A percentile compares a stretch with the other conserved stretches of the same genome.
Evolutionary conservation across 2,797 vertebrate species (phyloP).

Genomic region (Lepidocolaptes lacrymiger): DNA sequence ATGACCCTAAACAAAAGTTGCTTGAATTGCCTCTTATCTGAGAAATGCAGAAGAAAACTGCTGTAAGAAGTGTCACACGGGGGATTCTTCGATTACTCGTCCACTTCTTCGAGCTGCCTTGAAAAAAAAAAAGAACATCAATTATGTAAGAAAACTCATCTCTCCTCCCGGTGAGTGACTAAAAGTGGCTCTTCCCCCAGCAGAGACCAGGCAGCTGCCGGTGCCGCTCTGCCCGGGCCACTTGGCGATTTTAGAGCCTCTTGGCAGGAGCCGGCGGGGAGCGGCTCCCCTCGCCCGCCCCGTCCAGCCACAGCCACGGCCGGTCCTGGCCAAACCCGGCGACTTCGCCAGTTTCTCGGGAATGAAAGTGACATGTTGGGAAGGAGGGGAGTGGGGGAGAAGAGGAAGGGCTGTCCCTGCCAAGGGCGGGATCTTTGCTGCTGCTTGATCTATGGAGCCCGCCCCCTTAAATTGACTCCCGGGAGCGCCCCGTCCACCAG

Average conservation of each 20-base stretch:
- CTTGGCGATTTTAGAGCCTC: neutral
- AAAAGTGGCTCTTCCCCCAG: neutral
- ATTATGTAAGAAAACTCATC: neutral
- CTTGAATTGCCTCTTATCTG: neutral
- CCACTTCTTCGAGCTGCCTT: neutral
- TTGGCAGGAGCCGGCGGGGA: neutral
- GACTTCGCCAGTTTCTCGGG: neutral
- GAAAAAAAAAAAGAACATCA: neutral
- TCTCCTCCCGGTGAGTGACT: neutral
- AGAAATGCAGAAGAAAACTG: neutral
- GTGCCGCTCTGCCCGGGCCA: neutral
- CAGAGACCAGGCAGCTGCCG: neutral
- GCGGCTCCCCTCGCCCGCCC: neutral
- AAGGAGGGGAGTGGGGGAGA: neutral
- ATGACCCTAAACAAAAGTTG: neutral
- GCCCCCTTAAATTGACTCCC: conserved; percentile 60
- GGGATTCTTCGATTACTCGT: neutral
- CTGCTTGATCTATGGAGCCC: conserved; percentile 34
- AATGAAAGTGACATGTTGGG: conserved; percentile 22
- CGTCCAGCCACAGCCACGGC: neutral
- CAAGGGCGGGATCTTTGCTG: conserved; percentile 34
- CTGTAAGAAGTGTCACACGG: neutral
- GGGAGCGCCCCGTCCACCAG: conserved; percentile 49
- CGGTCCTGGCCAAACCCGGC: neutral
- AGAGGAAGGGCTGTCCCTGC: conserved; percentile 15